Conservation (phyloP, 1,140 invertebrate species). For the Wasmannia auropunctata region DNA sequence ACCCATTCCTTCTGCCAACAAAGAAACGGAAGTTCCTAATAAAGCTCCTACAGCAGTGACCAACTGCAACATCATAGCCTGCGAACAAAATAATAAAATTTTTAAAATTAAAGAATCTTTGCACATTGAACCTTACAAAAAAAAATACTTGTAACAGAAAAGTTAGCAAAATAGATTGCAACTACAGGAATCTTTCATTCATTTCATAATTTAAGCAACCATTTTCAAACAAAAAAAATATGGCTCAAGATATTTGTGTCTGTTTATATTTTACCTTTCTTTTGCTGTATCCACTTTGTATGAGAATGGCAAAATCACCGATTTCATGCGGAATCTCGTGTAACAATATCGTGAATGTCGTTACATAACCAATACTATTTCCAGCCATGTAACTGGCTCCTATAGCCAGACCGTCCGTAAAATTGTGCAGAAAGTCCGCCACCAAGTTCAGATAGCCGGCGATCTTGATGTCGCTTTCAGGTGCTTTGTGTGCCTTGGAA, state of each 20-base stretch:
- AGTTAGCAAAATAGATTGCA: neutral
- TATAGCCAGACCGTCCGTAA: constrained; percentile 98
- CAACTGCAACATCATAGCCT: constrained; percentile 97
- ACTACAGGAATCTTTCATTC: neutral
- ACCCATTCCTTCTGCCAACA: constrained; percentile 91
- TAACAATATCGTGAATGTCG: constrained; percentile 96
- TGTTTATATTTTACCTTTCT: constrained; percentile 88
- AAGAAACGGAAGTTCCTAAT: constrained; percentile 94
- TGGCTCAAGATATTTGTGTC: neutral
- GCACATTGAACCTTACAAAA: constrained; percentile 4
- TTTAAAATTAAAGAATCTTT: constrained; percentile 10
- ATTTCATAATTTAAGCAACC: no score
- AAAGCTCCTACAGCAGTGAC: constrained; percentile 97
- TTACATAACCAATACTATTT: constrained; percentile 92
- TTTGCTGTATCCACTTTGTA: constrained; percentile 96
- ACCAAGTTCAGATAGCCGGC: constrained; percentile 97
- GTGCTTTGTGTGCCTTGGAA: constrained; percentile 36
- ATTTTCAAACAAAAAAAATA: neutral
- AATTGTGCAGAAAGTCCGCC: constrained; percentile 98
- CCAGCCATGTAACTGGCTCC: constrained; percentile 98
- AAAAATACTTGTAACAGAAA: constrained; percentile 24
- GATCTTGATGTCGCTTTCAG: constrained; percentile 91
- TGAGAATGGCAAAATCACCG: constrained; percentile 98
- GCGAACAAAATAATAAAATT: constrained; percentile 65
- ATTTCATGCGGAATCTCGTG: constrained; percentile 99